Base-by-base conservation (phyloP, 1,140 invertebrate genomes). In the Mamestra configurata region DNA sequence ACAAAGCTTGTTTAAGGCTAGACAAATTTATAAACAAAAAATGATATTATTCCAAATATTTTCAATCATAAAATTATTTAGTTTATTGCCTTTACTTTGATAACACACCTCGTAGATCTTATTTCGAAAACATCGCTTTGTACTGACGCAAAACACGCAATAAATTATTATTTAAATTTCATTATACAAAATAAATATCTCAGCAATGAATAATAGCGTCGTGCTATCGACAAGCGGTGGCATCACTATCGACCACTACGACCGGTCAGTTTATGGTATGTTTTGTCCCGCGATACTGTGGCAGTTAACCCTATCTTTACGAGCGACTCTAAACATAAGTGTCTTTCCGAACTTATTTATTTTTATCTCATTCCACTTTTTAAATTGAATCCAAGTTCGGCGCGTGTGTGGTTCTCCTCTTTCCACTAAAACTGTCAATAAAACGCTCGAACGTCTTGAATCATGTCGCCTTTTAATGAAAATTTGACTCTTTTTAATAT, bases 231-330 rank as follows among this genome's bases (percentile, higher is more conserved):
- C 82, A 84, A 75, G 76, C 78, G 70, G 72, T 27, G 20, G 53
- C 89, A 72, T 77, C 89, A 83, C 92, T 90, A 90, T 72, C 72
- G 66, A 66, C 80, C 80, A 78, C 84, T 85, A 77, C 85, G 90
- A 91, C 89, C 89, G 90, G 90, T 86, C 91, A 91, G 83, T 93
- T 93, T 93, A 92, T 92, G 91, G 90, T 93, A 93, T 93, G 92
- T 93, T 93, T 93, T 93, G 92, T 93, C 88, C 86, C 82, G 86
- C 88, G 89, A 90, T 89, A 91, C 90, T 84, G 86, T 89, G 85
- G 91, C 92, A 94, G 91, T 94, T 94, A 93, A 93, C 91, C 91
- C 93, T 94, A 94, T 94, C 93, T 94, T 94, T 94, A 94, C 89
- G 92, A 90, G 80, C 87, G 87, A 80, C 93, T 93, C 93, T 93